Base-by-base conservation (phyloP, 1,140 invertebrate genomes). In the Scaptomyza hsui region DNA sequence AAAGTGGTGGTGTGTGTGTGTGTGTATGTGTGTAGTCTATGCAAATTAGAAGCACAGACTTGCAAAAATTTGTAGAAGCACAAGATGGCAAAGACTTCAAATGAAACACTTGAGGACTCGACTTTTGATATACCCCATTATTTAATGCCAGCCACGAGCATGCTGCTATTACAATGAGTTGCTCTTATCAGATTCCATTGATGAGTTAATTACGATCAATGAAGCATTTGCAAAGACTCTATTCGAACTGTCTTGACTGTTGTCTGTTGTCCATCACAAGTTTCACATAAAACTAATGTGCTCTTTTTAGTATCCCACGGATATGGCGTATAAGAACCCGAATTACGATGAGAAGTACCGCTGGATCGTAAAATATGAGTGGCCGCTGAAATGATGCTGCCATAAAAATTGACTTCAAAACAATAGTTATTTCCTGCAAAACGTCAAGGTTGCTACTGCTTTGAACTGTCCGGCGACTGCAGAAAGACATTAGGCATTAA, bases 301-400 rank as follows among this genome's bases (percentile, higher is more conserved):
- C 13, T 9, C 6, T 29, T 35, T 37, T 6, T 37, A 21, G 29
- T 52, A 52, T 52, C 12, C 32, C 29, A 35, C 32, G 29, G 35
- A 42, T 47, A 39, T 37, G n/a, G 32, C 32, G 32, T 37, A 37
- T 37, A 37, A n/a, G 32, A 48, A 35, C 32, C 61, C 26, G 53
- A 69, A 76, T 71, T 61, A 73, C 45, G 61, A 62, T 69, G 62
- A 32, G 42, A 26, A 52, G 57, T 18, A 56, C 19, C 61, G 57
- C 65, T 76, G 45, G 39, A 16, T 62, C 45, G 56, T 78, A 61
- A 78, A 78, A 64, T 51, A 57, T 74, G 71, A 79, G 71, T 78
- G 75, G 48, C 39, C 42, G 71, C 71, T 79, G 75, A 85, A 83
- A 83, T 62, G 78, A 78, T 71, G n/a, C n/a, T n/a, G n/a, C n/a